Percentiles rank a stretch among this genome's conserved stretches.
These are phyloP conservation scores for Pseudochirops corinnae DNA, from an alignment of 2,797 vertebrate genomes.

Conservation along the genomic window DNA sequence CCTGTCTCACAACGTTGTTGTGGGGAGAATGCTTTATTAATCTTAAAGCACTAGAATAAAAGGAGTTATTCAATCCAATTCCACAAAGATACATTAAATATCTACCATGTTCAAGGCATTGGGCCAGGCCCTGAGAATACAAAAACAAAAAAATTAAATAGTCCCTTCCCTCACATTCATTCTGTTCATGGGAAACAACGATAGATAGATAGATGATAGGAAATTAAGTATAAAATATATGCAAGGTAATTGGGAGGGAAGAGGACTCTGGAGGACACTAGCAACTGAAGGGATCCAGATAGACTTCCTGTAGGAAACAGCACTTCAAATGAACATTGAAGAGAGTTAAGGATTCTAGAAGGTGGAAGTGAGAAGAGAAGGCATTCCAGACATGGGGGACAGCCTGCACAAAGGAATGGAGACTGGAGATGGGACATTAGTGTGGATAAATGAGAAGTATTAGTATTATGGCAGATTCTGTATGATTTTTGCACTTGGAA, in stretches of 20 bases:
- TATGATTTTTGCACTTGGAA: slow-evolving; percentile 23
- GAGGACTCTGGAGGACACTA: background rate
- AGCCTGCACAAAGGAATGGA: background rate
- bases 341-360: background rate
- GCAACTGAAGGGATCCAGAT: background rate
- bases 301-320: background rate
- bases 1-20: background rate
- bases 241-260: background rate
- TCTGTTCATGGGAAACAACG: background rate
- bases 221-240: background rate
- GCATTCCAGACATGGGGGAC: background rate
- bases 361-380: background rate
- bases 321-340: background rate
- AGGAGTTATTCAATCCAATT: background rate
- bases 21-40: background rate
- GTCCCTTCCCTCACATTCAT: background rate
- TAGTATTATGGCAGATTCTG: slow-evolving; percentile 20
- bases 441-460: background rate
- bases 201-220: background rate
- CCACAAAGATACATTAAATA: background rate
- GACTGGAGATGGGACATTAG: background rate
- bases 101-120: background rate
- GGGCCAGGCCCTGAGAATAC: background rate
- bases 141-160: background rate
- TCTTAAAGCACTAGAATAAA: background rate